Conservation (phyloP, 2,888 invertebrate species). For the Aphelenchoides bicaudatus region DNA sequence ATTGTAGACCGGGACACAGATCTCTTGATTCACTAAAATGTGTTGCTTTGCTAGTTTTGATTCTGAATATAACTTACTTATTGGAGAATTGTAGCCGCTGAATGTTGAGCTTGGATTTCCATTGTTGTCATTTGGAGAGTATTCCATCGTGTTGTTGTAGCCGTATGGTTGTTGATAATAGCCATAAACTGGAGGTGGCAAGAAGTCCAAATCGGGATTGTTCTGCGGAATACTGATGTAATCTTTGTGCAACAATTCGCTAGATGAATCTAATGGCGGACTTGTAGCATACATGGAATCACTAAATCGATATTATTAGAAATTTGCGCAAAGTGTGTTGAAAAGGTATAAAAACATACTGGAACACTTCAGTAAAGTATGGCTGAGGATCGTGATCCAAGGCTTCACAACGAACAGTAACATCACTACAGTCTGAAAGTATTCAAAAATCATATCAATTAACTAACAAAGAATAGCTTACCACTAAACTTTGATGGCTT, state of each 20-base stretch:
- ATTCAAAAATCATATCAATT: not conserved
- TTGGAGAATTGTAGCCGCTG: too few species aligned
- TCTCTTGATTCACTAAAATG: too few species aligned
- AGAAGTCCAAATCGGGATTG: constrained; percentile 59
- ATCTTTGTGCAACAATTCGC: constrained; percentile 30
- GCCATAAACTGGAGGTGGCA: constrained; percentile 37
- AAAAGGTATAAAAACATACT: too few species aligned
- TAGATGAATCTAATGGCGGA: constrained; percentile 9
- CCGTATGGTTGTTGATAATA: constrained; percentile 3
- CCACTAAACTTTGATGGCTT: constrained; percentile 21
- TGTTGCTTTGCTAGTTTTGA: too few species aligned
- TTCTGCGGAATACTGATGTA: constrained; percentile 59
- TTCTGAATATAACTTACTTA: too few species aligned
- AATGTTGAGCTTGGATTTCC: too few species aligned
- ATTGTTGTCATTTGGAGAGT: constrained; percentile 8
- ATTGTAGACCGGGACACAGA: constrained; percentile 20
- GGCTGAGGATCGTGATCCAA: constrained; percentile 42
- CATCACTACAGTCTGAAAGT: constrained; percentile 46
- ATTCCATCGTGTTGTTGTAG: not conserved
- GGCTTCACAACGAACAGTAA: constrained; percentile 57
- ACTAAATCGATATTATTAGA: too few species aligned
- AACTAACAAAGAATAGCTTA: constrained; percentile 2
- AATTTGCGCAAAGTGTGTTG: too few species aligned
- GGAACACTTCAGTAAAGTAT: constrained; percentile 18
- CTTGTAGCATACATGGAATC: constrained; percentile 9